Conservation (phyloP, 2,888 invertebrate species). For the Agonopterix arenella region DNA sequence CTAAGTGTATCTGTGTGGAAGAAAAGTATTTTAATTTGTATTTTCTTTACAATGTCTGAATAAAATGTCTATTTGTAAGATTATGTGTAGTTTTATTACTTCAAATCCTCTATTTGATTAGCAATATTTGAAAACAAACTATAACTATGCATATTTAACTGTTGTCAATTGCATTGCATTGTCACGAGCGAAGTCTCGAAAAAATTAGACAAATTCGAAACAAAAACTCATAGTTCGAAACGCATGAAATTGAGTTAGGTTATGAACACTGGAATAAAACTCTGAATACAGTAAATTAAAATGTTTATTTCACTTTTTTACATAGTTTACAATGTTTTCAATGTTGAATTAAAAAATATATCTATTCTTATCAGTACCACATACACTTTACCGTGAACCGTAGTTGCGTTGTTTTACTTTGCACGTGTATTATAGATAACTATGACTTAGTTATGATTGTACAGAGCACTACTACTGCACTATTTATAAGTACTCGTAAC, state of each 20-base stretch:
- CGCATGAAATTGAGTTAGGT: too few relatives aligned
- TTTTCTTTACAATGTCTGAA: conserved; percentile 72
- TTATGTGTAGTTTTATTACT: conserved; percentile 31
- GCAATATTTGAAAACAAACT: too few relatives aligned
- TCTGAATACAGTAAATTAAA: conserved; percentile 35
- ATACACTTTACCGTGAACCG: conserved; percentile 13
- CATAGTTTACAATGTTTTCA: conserved; percentile 26
- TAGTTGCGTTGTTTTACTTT: background rate
- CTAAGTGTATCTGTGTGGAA: conserved; percentile 61
- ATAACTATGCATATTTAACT: too few relatives aligned
- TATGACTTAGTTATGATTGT: background rate
- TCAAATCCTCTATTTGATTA: too few relatives aligned
- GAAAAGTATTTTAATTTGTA: conserved; percentile 58
- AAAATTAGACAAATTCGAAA: too few relatives aligned
- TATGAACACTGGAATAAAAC: conserved; percentile 34
- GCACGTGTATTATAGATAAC: background rate
- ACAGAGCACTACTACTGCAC: conserved; percentile 53
- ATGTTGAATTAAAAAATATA: conserved; percentile 10
- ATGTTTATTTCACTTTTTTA: conserved; percentile 31
- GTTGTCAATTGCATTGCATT: too few relatives aligned
- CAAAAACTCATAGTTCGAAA: too few relatives aligned
- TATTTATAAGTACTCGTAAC: conserved; percentile 55
- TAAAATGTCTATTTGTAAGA: conserved; percentile 69
- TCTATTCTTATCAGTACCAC: conserved; percentile 13
- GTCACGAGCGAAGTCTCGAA: too few relatives aligned